Percentiles rank a stretch among this genome's conserved stretches.
These are phyloP conservation scores for Apotomis betuletana DNA, from an alignment of 2,888 invertebrate genomes.

Conservation along the genomic window DNA sequence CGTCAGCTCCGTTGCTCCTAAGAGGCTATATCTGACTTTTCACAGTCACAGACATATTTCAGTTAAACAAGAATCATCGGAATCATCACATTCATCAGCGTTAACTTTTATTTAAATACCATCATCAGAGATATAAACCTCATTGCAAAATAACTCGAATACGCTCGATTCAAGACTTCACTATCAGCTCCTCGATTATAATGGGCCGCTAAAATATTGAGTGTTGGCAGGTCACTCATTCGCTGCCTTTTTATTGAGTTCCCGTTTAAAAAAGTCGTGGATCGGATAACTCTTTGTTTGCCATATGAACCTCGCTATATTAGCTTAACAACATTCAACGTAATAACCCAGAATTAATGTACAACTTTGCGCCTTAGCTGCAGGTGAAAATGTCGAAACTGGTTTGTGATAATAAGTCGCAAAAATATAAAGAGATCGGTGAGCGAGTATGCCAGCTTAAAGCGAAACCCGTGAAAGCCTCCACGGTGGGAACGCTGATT, in stretches of 20 bases:
- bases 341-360: constrained; percentile 46
- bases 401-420: constrained; percentile 42
- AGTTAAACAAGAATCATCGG: no score
- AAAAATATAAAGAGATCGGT: constrained; percentile 63
- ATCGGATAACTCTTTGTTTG: constrained; percentile 69
- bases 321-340: constrained; percentile 65
- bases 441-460: constrained; percentile 62
- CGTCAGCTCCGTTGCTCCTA: no score
- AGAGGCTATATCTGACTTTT: no score
- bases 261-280: constrained; percentile 67
- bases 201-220: constrained; percentile 39
- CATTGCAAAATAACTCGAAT: constrained; percentile 2
- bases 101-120: background rate
- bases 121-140: background rate
- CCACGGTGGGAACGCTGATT: constrained; percentile 68
- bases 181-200: constrained; percentile 22
- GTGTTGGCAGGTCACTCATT: constrained; percentile 39
- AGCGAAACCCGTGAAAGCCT: constrained; percentile 51
- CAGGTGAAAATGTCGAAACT: constrained; percentile 38
- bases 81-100: no score
- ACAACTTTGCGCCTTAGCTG: constrained; percentile 34
- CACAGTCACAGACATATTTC: no score
- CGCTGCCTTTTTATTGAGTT: constrained; percentile 61
- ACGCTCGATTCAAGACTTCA: constrained; percentile 10
- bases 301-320: constrained; percentile 56